Conservation (phyloP, 1,140 invertebrate species). For the Berghia stephanieae region DNA sequence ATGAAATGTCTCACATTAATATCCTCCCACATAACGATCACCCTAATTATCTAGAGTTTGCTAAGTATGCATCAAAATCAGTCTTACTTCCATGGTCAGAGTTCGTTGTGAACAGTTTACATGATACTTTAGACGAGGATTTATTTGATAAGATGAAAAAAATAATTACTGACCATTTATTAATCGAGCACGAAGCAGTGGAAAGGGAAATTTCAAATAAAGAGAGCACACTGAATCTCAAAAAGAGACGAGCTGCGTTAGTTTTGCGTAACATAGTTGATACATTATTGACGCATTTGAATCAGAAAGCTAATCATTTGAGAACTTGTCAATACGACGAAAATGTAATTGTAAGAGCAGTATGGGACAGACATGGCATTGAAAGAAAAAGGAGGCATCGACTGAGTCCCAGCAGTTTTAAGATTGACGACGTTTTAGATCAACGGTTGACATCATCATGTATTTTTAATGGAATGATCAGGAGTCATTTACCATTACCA, state of each 20-base stretch:
- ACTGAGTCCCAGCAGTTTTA: slow-evolving; percentile 12
- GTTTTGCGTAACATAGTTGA: slow-evolving; percentile 33
- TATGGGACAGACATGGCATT: slow-evolving; percentile 47
- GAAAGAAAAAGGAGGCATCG: slow-evolving; percentile 18
- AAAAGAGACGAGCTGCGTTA: not conserved
- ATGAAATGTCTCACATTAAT: slow-evolving; percentile 7
- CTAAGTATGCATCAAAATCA: slow-evolving; percentile 51
- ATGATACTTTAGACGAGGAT: no score
- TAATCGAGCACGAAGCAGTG: slow-evolving; percentile 38
- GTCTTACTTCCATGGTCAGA: slow-evolving; percentile 32
- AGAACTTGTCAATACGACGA: slow-evolving; percentile 46
- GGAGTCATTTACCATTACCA: slow-evolving; percentile 14
- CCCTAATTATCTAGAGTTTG: slow-evolving; percentile 38
- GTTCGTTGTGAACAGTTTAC: no score
- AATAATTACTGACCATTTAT: slow-evolving; percentile 30
- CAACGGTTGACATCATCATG: not conserved
- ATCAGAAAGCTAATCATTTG: slow-evolving; percentile 41
- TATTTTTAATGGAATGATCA: slow-evolving; percentile 4
- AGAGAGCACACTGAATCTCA: not conserved
- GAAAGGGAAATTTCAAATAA: slow-evolving; percentile 13
- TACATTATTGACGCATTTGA: slow-evolving; percentile 32
- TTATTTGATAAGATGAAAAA: slow-evolving; percentile 25
- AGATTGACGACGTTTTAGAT: slow-evolving; percentile 18
- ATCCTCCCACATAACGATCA: slow-evolving; percentile 13
- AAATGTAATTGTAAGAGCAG: slow-evolving; percentile 45